Conservation (phyloP, 92 coral and sea anemone species). For the Epizoanthus stellaris region DNA sequence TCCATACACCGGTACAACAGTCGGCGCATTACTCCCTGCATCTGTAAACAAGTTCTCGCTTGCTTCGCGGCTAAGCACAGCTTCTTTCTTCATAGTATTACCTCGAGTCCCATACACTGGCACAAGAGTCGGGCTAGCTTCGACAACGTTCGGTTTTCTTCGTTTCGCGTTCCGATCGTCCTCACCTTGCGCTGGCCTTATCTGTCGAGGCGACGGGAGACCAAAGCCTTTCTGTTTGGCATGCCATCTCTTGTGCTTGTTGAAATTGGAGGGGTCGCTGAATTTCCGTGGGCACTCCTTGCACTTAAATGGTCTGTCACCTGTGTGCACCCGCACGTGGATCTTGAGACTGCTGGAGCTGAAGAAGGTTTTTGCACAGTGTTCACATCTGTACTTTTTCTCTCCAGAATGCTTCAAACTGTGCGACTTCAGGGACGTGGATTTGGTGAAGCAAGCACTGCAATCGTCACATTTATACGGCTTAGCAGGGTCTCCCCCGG, state of each 20-base stretch:
- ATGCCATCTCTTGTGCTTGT: conserved; percentile 99
- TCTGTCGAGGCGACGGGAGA: conserved; percentile 51
- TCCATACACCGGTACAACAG: conserved; percentile 12
- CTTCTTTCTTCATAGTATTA: conserved; percentile 33
- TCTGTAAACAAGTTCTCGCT: conserved; percentile 25
- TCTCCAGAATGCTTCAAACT: conserved; percentile 96
- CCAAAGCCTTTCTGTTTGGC: conserved; percentile 79
- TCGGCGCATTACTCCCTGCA: conserved; percentile 9
- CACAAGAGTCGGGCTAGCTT: conserved; percentile 23
- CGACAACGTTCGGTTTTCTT: conserved; percentile 18
- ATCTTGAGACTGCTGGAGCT: conserved; percentile 98
- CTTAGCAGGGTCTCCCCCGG: conserved; percentile 37
- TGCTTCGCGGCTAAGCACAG: conserved; percentile 6
- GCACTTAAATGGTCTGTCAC: conserved; percentile 97
- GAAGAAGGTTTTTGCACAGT: conserved; percentile 93
- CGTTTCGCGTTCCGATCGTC: conserved; percentile 33
- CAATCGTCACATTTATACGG: conserved; percentile 90
- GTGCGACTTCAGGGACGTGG: conserved; percentile 94
- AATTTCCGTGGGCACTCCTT: conserved; percentile 95
- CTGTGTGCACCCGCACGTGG: conserved; percentile 97
- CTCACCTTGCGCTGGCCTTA: conserved; percentile 33
- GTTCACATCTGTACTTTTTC: conserved; percentile 93
- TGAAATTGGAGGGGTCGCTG: conserved; percentile 98
- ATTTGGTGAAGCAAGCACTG: conserved; percentile 88
- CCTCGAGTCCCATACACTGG: conserved; percentile 41